Evolutionary conservation across 2,113 vertebrate species (phyloP).

Genomic region (Polyodon spathula): DNA sequence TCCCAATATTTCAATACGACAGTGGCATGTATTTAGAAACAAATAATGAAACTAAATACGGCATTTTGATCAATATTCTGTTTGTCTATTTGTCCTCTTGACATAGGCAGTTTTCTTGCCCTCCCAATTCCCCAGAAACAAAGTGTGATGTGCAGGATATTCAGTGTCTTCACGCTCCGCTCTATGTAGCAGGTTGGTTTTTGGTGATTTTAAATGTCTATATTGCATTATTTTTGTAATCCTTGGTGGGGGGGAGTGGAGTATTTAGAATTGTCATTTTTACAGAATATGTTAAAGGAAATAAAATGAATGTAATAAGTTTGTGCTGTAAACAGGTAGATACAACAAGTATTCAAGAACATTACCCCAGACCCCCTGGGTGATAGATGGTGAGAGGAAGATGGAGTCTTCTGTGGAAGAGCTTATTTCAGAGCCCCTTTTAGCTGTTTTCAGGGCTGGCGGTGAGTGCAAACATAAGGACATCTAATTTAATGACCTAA

Average conservation of each 20-base stretch:
- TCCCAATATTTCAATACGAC: too few species aligned
- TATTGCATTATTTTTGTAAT: neutral
- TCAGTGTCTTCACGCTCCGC: conserved; percentile 75
- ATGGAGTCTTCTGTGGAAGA: conserved; percentile 97
- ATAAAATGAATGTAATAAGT: neutral
- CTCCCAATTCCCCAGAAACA: conserved; percentile 55
- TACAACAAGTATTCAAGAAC: conserved; percentile 94
- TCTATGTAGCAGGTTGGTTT: conserved; percentile 82
- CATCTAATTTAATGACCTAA: too few species aligned
- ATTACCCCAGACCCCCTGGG: conserved; percentile 93
- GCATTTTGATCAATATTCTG: neutral
- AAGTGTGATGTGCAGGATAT: conserved; percentile 63
- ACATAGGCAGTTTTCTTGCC: conserved; percentile 70
- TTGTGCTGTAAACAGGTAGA: conserved; percentile 55
- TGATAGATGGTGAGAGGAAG: conserved; percentile 89
- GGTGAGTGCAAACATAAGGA: conserved; percentile 51
- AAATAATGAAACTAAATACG: too few species aligned
- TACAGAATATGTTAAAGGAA: neutral
- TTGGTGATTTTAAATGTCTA: neutral
- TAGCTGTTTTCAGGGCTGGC: conserved; percentile 70
- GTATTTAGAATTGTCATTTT: neutral
- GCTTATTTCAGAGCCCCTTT: conserved; percentile 77
- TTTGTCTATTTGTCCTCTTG: neutral
- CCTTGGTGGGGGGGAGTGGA: neutral
- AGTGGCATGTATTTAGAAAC: too few species aligned